These are phyloP conservation scores for Oreochromis grahami DNA, from an alignment of 2,797 vertebrate species.

Conservation along the genomic window DNA sequence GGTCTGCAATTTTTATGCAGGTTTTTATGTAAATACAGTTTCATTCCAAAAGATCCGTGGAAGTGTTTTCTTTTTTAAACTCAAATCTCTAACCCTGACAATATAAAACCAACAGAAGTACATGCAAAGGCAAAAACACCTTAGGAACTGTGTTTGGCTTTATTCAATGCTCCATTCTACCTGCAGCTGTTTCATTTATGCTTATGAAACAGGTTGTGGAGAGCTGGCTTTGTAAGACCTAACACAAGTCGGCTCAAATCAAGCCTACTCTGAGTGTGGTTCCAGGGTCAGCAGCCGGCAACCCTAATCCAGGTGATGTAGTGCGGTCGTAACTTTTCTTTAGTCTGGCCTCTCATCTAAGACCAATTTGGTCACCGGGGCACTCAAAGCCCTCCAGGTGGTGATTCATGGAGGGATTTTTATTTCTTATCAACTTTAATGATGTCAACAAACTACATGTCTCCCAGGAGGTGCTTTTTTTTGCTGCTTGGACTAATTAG, in stretches of 20 bases:
- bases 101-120: neutral
- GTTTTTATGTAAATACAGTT: neutral
- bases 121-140: fast-evolving
- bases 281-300: neutral
- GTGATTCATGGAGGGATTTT: neutral
- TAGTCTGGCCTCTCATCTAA: neutral
- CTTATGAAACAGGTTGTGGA: neutral
- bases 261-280: neutral
- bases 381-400: neutral
- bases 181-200: neutral
- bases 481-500: neutral
- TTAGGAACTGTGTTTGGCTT: neutral
- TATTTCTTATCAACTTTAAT: neutral
- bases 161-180: neutral
- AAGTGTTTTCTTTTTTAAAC: neutral
- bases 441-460: neutral
- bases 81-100: neutral
- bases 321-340: neutral
- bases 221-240: neutral
- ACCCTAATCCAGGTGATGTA: neutral
- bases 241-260: neutral
- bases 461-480: neutral
- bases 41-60: neutral
- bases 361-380: neutral
- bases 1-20: neutral